A percentile compares a stretch with the other conserved stretches of the same genome.
These are phyloP conservation scores for Herpailurus yagouaroundi DNA, from an alignment of 2,113 vertebrate genomes.

Conservation along the genomic window DNA sequence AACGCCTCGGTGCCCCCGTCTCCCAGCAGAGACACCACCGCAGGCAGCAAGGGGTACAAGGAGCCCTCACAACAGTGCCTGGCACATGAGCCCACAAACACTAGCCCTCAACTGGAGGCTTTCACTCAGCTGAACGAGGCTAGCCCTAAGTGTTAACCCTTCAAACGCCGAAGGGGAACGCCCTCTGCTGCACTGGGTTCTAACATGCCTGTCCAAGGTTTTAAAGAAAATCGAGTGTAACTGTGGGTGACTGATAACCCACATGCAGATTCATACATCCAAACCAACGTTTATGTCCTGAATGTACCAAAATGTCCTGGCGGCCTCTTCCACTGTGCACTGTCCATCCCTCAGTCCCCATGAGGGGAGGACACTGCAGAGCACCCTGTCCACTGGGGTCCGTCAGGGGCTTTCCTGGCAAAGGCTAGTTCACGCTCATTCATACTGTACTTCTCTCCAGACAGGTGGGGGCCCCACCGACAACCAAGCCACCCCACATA, in stretches of 20 bases:
- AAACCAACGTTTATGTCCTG: not conserved
- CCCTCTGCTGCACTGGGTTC: not conserved
- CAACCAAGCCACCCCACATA: not conserved
- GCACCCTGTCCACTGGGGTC: not conserved
- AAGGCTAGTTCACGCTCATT: not conserved
- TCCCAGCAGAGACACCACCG: rapidly evolving
- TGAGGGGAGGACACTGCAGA: rapidly evolving
- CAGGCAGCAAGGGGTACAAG: too few species aligned
- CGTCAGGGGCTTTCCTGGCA: not conserved
- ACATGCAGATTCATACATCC: rapidly evolving
- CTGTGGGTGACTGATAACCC: rapidly evolving
- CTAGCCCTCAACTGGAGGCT: not conserved
- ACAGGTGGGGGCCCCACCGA: not conserved
- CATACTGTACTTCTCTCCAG: not conserved
- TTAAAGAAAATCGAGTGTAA: not conserved
- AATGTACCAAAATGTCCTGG: not conserved
- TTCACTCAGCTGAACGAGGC: rapidly evolving
- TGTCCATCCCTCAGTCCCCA: not conserved
- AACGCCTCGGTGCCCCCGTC: not conserved
- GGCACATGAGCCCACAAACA: not conserved
- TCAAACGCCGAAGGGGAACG: too few species aligned
- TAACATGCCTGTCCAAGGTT: rapidly evolving
- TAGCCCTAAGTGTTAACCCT: not conserved
- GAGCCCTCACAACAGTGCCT: too few species aligned
- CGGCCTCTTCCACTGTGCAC: not conserved